Conservation (phyloP, 2,888 invertebrate genomes). For the Agrochola litura region DNA sequence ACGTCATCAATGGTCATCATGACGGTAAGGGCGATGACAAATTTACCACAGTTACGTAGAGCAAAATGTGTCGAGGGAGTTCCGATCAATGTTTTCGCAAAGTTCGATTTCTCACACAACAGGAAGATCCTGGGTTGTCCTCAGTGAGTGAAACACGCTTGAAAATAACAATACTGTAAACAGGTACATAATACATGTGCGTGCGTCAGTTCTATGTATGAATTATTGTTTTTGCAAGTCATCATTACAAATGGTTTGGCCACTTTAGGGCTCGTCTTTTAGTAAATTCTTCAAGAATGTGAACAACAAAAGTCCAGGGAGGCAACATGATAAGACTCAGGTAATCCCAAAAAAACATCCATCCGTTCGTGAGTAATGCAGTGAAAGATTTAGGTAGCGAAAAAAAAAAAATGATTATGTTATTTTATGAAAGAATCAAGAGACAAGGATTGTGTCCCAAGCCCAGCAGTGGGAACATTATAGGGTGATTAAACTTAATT, state of each 20-base stretch:
- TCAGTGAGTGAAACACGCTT: background rate
- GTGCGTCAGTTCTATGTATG: background rate
- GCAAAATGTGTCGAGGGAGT: background rate
- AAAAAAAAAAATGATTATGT: background rate
- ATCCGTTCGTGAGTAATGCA: background rate
- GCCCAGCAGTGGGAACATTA: too few relatives aligned
- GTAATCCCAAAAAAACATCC: background rate
- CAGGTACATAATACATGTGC: background rate
- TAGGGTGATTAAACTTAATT: too few relatives aligned
- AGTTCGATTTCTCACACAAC: background rate
- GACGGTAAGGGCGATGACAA: background rate
- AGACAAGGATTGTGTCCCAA: too few relatives aligned
- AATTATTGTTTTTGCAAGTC: background rate
- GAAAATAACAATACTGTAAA: background rate
- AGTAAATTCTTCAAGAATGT: background rate
- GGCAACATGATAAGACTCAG: background rate
- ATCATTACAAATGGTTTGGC: background rate
- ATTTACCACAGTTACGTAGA: constrained; percentile 2
- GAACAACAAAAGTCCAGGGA: background rate
- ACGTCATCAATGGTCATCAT: background rate
- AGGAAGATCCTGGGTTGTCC: constrained; percentile 3
- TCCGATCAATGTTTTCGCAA: background rate
- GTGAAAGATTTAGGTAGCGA: background rate
- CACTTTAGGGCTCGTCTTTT: background rate
- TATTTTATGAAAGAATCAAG: background rate